Conservation (phyloP, 2,113 vertebrate species). For the Myotis yumanensis region DNA sequence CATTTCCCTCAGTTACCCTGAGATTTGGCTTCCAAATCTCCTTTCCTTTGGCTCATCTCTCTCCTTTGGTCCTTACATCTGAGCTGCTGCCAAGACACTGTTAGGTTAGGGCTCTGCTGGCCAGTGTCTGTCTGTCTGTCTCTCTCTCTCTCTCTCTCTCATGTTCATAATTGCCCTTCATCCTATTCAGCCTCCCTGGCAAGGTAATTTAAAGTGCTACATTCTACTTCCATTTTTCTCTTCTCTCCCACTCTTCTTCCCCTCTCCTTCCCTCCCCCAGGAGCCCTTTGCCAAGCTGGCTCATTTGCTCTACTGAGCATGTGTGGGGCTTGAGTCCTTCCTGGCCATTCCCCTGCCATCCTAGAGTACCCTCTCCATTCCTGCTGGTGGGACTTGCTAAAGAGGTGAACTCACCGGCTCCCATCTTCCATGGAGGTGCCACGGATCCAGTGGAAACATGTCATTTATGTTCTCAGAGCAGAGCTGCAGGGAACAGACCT, state of each 20-base stretch:
- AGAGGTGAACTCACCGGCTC: not conserved
- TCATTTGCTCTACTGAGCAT: not conserved
- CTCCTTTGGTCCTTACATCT: not conserved
- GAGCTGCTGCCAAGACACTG: not conserved
- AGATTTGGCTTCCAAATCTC: not conserved
- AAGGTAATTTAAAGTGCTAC: not conserved
- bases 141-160: not conserved
- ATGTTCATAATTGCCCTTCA: not conserved
- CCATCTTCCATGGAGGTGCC: not conserved
- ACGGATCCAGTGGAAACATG: not conserved
- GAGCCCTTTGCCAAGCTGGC: not conserved
- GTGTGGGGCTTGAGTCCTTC: not conserved
- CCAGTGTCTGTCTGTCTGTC: too few species aligned
- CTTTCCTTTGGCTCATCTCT: not conserved
- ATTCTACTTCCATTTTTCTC: not conserved
- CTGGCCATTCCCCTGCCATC: not conserved
- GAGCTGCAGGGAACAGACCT: not conserved
- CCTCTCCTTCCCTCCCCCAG: not conserved
- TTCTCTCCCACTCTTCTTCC: not conserved
- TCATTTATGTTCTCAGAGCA: not conserved
- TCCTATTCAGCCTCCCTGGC: not conserved
- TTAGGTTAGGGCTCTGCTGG: not conserved
- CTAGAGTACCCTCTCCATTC: not conserved
- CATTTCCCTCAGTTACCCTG: not conserved
- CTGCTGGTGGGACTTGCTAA: not conserved